phyloP scores from a whole-genome alignment of 2,113 vertebrate species.

The Oplegnathus fasciatus region DNA sequence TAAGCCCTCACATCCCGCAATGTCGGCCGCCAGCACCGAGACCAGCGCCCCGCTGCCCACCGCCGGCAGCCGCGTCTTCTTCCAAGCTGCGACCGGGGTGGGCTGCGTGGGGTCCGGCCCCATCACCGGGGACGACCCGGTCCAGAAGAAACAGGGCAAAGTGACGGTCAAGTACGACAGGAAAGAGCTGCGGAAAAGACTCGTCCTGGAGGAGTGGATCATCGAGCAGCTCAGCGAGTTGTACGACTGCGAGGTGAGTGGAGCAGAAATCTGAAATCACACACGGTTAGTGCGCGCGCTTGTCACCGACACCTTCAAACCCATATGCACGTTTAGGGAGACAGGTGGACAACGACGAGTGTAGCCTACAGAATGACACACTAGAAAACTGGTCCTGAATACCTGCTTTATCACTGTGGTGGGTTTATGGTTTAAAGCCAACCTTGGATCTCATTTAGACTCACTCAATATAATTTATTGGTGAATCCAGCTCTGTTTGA shows the following conservation, averaged over 20 bases:
- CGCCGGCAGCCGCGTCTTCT: conserved; percentile 89
- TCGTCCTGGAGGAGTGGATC: conserved; percentile 97
- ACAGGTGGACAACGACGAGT: not conserved
- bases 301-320: not conserved
- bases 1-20: conserved; percentile 52
- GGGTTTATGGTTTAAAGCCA: not conserved
- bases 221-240: conserved; percentile 95
- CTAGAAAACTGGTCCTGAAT: not conserved
- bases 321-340: not conserved
- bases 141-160: conserved; percentile 93
- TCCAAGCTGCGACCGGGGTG: conserved; percentile 87
- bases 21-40: conserved; percentile 87
- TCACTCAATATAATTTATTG: not conserved
- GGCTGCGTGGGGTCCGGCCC: conserved; percentile 83
- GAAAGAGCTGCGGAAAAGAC: conserved; percentile 95
- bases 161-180: conserved; percentile 98
- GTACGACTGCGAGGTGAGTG: conserved; percentile 94
- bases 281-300: not conserved
- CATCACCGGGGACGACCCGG: conserved; percentile 85
- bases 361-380: not conserved
- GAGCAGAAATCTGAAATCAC: not conserved
- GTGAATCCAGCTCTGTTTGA: not conserved
- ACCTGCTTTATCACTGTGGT: not conserved
- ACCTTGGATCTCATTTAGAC: not conserved
- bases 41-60: conserved; percentile 81